These are phyloP conservation scores for Cremastinae sp. DNA, from an alignment of 2,888 invertebrate species.

Conservation along the genomic window DNA sequence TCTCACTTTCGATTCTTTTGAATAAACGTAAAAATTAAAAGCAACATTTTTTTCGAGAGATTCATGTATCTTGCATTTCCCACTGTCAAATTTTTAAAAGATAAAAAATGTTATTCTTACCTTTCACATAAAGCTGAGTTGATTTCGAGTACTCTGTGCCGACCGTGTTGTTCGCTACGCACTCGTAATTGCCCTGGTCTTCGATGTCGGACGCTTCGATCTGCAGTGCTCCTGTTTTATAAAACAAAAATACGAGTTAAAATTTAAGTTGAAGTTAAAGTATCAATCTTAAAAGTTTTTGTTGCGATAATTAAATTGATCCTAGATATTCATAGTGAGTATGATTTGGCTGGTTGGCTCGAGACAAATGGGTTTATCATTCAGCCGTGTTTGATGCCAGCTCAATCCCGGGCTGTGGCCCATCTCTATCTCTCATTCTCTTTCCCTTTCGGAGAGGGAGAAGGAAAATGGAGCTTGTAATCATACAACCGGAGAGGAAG, in stretches of 20 bases:
- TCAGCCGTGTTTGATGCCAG: not conserved
- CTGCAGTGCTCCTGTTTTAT: slow-evolving; percentile 89
- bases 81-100: too few species aligned
- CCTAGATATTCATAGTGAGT: slow-evolving; percentile 33
- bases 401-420: not conserved
- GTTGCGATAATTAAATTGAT: not conserved
- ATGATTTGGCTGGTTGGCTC: slow-evolving; percentile 29
- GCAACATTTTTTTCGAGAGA: too few species aligned
- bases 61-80: too few species aligned
- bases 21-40: too few species aligned
- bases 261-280: too few species aligned
- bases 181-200: slow-evolving; percentile 97
- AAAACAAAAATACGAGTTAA: too few species aligned
- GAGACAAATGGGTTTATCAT: slow-evolving; percentile 56
- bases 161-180: slow-evolving; percentile 95
- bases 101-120: slow-evolving; percentile 80
- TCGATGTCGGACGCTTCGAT: slow-evolving; percentile 94
- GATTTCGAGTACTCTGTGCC: slow-evolving; percentile 96
- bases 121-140: slow-evolving; percentile 95
- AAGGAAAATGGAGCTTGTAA: slow-evolving; percentile 37
- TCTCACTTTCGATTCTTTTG: too few species aligned
- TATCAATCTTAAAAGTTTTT: too few species aligned
- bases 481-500: slow-evolving; percentile 46
- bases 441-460: not conserved
- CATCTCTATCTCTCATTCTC: too few species aligned